Conservation (phyloP, 2,888 invertebrate genomes). For the Lasioglossum zephyrum region DNA sequence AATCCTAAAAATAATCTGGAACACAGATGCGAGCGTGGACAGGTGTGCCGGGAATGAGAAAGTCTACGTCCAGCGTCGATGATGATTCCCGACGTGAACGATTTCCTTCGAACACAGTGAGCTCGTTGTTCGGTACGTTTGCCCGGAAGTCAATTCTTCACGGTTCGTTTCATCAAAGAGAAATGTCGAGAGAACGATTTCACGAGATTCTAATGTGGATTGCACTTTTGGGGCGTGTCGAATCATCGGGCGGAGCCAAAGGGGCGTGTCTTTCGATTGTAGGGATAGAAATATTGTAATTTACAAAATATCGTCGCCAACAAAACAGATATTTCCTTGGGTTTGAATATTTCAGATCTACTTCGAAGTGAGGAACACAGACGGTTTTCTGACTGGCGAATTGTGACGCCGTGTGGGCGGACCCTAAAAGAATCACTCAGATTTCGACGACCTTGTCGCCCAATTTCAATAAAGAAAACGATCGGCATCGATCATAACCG, state of each 20-base stretch:
- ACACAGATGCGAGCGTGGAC: neutral
- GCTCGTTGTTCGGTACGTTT: neutral
- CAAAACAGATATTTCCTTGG: neutral
- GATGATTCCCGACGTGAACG: neutral
- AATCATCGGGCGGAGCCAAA: neutral
- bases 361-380: neutral
- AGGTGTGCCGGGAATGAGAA: neutral
- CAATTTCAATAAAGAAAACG: neutral
- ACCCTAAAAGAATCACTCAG: neutral
- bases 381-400: neutral
- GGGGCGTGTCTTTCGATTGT: neutral
- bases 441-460: neutral
- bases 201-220: neutral
- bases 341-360: neutral
- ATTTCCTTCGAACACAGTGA: neutral
- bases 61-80: neutral
- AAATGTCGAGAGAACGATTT: neutral
- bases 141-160: neutral
- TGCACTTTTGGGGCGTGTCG: neutral
- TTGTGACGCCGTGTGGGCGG: neutral
- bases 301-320: neutral
- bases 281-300: neutral
- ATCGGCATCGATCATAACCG: neutral
- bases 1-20: constrained; percentile 1
- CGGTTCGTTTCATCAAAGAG: neutral